Percentiles rank a stretch among this genome's conserved stretches.
These are phyloP conservation scores for Drosophila oshimai DNA, from an alignment of 1,140 invertebrate species.

Conservation along the genomic window DNA sequence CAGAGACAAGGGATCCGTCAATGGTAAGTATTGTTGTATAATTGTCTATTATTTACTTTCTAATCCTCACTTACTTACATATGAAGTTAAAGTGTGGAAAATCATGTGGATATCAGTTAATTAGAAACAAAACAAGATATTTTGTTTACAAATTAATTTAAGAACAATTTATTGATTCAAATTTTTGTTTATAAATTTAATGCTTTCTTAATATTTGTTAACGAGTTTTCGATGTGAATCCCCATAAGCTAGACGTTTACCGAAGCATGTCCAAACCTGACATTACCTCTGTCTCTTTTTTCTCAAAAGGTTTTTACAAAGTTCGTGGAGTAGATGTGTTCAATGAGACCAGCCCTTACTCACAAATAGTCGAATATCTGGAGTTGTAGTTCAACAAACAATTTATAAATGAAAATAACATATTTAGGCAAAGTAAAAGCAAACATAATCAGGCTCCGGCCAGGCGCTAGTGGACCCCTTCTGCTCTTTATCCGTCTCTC, in stretches of 20 bases:
- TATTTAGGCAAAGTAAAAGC: slow-evolving; percentile 40
- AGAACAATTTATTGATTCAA: not conserved
- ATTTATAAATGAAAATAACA: slow-evolving; percentile 28
- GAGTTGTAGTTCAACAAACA: slow-evolving; percentile 61
- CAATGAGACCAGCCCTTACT: slow-evolving; percentile 65
- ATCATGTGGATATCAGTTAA: no score
- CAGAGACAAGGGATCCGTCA: slow-evolving; percentile 38
- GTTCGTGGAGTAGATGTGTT: slow-evolving; percentile 73
- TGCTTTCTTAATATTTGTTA: no score
- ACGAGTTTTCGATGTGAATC: no score
- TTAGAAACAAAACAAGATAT: not conserved
- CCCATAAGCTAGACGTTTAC: no score
- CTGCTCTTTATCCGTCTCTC: slow-evolving; percentile 25
- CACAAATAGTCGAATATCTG: slow-evolving; percentile 72
- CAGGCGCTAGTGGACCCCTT: slow-evolving; percentile 40
- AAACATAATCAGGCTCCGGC: slow-evolving; percentile 73
- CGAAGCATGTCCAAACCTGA: no score
- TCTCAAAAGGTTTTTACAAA: slow-evolving; percentile 70
- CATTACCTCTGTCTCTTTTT: no score
- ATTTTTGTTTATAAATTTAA: not conserved
- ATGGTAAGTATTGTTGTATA: slow-evolving; percentile 67
- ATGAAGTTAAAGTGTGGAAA: no score
- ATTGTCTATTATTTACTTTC: no score
- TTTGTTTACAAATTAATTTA: no score
- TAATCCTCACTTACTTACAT: no score